Evolutionary conservation across 2,113 vertebrate species (phyloP).

Genomic region (Hippotragus niger): DNA sequence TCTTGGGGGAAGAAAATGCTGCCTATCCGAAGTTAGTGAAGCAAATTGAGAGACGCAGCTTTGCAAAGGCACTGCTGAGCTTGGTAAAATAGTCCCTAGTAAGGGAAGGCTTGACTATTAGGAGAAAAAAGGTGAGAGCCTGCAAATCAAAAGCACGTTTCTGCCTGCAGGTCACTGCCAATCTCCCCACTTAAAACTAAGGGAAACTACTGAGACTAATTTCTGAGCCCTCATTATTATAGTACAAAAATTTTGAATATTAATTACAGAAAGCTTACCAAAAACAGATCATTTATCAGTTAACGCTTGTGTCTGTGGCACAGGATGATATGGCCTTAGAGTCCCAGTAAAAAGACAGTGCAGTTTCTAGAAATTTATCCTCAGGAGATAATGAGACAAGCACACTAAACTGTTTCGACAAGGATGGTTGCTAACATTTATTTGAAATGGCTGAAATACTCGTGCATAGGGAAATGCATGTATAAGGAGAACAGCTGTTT

Average conservation of each 20-base stretch:
- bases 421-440: not conserved
- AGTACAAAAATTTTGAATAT: not conserved
- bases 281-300: not conserved
- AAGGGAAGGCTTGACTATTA: not conserved
- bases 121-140: not conserved
- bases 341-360: not conserved
- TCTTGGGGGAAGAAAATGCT: not conserved
- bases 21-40: not conserved
- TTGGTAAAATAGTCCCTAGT: not conserved
- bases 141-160: too few species aligned
- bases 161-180: not conserved
- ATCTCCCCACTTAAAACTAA: not conserved
- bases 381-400: not conserved
- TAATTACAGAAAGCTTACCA: not conserved
- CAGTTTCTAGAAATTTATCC: not conserved
- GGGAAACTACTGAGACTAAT: not conserved
- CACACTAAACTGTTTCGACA: not conserved
- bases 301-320: not conserved
- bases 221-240: not conserved
- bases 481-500: not conserved
- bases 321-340: not conserved
- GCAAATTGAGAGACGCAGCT: not conserved
- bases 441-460: not conserved
- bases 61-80: not conserved
- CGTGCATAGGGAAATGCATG: not conserved